A percentile compares a stretch with the other conserved stretches of the same genome.
These are phyloP conservation scores for Semaprochilodus insignis DNA, from an alignment of 2,797 vertebrate genomes.

Conservation along the genomic window DNA sequence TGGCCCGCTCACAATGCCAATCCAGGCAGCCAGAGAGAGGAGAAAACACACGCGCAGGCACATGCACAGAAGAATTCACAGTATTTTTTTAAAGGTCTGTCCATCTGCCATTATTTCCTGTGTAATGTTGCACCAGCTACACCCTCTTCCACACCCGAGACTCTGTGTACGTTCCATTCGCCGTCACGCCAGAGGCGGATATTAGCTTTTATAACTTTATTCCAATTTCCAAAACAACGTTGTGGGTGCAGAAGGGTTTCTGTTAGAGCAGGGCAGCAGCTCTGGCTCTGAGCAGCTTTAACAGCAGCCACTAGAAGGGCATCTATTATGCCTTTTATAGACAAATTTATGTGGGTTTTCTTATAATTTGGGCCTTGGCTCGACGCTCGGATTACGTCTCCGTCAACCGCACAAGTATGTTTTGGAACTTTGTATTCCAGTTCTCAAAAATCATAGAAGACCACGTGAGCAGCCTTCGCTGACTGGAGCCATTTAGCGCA, in stretches of 20 bases:
- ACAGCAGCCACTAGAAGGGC: neutral
- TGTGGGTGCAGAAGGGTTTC: neutral
- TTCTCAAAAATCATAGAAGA: neutral
- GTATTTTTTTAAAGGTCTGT: neutral
- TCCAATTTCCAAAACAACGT: neutral
- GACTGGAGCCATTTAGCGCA: neutral
- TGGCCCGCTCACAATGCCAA: slow-evolving; percentile 37
- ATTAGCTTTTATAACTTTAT: neutral
- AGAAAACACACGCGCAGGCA: slow-evolving; percentile 11
- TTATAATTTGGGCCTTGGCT: neutral
- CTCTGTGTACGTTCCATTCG: neutral
- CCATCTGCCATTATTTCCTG: slow-evolving; percentile 13
- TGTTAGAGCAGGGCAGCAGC: neutral
- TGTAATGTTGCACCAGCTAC: neutral
- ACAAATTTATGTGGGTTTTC: neutral
- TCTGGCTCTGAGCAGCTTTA: neutral
- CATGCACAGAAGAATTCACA: neutral
- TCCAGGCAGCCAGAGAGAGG: slow-evolving; percentile 16
- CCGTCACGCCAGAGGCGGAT: neutral
- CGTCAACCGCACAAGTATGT: neutral
- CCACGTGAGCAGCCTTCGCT: neutral
- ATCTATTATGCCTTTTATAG: neutral
- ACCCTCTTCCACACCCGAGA: neutral
- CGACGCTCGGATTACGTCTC: neutral
- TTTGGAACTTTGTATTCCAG: neutral